Percentiles rank a stretch among this genome's conserved stretches.
phyloP scores from a whole-genome alignment of 30 jellyfish, hydroid and myxozoan species.

The Aurelia coerulea region DNA sequence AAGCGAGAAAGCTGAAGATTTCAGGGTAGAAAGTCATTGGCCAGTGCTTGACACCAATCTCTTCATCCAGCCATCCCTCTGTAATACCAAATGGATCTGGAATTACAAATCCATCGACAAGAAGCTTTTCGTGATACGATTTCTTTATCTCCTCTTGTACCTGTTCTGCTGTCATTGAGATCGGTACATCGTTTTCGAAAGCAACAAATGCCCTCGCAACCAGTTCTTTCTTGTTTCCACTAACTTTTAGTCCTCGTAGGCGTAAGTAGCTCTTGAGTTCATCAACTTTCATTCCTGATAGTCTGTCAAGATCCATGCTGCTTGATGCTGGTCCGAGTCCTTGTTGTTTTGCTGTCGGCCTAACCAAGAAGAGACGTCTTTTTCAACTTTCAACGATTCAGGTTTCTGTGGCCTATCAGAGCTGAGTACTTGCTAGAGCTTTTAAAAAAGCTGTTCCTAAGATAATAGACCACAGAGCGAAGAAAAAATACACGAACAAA shows the following conservation, averaged over 20 bases:
- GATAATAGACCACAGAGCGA: too few relatives aligned
- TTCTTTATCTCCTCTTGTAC: constrained; percentile 7
- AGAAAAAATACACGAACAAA: too few relatives aligned
- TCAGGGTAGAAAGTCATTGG: too few relatives aligned
- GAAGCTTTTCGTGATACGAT: background rate
- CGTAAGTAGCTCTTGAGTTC: background rate
- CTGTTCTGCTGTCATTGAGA: constrained; percentile 34
- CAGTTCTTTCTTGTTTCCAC: constrained; percentile 11
- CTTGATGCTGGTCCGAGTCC: too few relatives aligned
- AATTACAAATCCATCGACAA: background rate
- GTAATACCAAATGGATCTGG: constrained; percentile 38
- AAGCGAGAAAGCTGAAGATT: too few relatives aligned
- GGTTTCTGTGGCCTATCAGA: too few relatives aligned
- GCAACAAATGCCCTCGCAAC: background rate
- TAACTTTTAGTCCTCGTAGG: background rate
- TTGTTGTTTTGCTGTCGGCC: too few relatives aligned
- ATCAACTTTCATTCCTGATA: background rate
- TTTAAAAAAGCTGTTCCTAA: too few relatives aligned
- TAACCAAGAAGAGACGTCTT: too few relatives aligned
- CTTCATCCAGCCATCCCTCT: constrained; percentile 49
- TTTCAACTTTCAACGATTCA: too few relatives aligned
- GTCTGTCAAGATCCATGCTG: too few relatives aligned
- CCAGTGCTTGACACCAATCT: background rate
- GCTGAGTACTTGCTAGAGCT: too few relatives aligned
- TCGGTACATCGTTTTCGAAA: constrained; percentile 30